Base-by-base conservation (phyloP, 2,888 invertebrate genomes). In the Apoderus coryli region DNA sequence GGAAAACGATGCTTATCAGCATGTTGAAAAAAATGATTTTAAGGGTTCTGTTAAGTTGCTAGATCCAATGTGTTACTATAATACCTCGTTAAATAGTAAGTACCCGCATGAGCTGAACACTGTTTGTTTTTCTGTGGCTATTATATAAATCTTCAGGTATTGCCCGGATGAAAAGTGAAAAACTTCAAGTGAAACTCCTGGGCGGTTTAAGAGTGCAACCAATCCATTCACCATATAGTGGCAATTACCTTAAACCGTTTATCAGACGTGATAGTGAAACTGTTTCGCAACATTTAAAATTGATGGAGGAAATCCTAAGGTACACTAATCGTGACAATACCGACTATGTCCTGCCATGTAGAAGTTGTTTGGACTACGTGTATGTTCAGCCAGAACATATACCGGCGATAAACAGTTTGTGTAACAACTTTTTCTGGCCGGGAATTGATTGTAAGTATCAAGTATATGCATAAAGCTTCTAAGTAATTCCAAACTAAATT, bases 351-450 rank as follows among this genome's bases (percentile, higher is more conserved):
- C 38, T 57, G 36, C 56, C 71, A 39, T 35, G 56, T 3, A 60
- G 62, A 32, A 66, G 69, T 2, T 64, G 81, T 1, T 64, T 92
- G 7, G 86, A 89, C 60, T 92, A 77, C 58, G 80, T 79, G 42
- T 90, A 90, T 53, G 75, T 92, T 10, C 69, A 79, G 22, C 82
- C 88, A 1, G 79, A 86, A 47, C 88, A 89, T 53, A 76, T 92
- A 40, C 77, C 86, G 2, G 80, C 85, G 0, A 74, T 92, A 38
- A 92, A 92, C 57, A 72, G 71, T 33, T 60, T 90, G 10, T 79
- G 84, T 39, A 72, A 77, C 39, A 74, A 77, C 47, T 78, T 75
- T 56, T 92, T 92, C 59, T 92, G 92, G 90, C 81, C 88, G 2
- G 89, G 88, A 26, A 80, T 92, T 37, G 89, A 92, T 57, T 60